phyloP scores from a whole-genome alignment of 1,140 invertebrate species.

The Trigoniulus corallinus region DNA sequence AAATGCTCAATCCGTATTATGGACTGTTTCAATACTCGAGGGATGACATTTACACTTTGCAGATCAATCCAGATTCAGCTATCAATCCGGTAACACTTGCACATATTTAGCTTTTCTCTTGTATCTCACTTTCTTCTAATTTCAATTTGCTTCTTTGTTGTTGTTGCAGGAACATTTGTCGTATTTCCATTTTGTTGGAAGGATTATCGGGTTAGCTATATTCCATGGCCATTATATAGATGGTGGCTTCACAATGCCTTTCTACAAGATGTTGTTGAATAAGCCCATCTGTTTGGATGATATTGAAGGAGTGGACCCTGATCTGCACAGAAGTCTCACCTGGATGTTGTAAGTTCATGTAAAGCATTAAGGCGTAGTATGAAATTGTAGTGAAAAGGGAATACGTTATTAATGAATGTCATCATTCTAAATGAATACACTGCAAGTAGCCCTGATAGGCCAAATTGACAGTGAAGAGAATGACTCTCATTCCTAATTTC shows the following conservation, averaged over 20 bases:
- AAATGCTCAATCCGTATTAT: slow-evolving; percentile 95
- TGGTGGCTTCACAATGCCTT: slow-evolving; percentile 89
- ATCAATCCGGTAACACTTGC: slow-evolving; percentile 46
- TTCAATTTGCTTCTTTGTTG: neutral
- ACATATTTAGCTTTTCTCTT: neutral
- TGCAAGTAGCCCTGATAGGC: neutral
- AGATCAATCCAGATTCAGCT: slow-evolving; percentile 79
- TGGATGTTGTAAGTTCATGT: slow-evolving; percentile 82
- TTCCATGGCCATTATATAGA: slow-evolving; percentile 96
- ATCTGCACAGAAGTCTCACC: slow-evolving; percentile 77
- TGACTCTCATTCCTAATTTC: too few species aligned
- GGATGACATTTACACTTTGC: slow-evolving; percentile 88
- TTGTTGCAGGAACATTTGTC: slow-evolving; percentile 70
- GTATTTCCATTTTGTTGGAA: slow-evolving; percentile 94
- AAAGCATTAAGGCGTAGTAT: neutral
- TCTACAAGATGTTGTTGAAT: slow-evolving; percentile 91
- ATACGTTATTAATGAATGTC: too few species aligned
- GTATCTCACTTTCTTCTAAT: neutral
- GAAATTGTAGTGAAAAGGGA: too few species aligned
- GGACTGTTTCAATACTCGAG: slow-evolving; percentile 91
- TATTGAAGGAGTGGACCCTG: slow-evolving; percentile 91
- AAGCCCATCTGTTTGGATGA: slow-evolving; percentile 84
- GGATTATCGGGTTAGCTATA: slow-evolving; percentile 85
- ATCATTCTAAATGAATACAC: too few species aligned
- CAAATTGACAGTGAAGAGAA: too few species aligned